phyloP scores from a whole-genome alignment of 2,797 vertebrate genomes.

The Anolis apletophallus region DNA sequence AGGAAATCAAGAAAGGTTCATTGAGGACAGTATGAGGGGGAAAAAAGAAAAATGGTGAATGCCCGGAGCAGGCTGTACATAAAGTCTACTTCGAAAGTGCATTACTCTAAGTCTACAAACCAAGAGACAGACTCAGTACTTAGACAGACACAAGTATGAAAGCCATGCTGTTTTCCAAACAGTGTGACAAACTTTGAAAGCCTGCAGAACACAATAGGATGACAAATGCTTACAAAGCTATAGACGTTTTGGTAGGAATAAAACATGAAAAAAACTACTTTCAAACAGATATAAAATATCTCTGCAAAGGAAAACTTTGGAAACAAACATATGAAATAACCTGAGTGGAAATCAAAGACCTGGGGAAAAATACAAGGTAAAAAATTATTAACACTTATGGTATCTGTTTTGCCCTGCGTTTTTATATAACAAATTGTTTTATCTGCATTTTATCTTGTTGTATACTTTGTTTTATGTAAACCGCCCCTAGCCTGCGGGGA shows the following conservation, averaged over 20 bases:
- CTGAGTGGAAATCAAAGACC: not conserved
- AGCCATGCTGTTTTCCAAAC: not conserved
- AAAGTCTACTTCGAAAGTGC: not conserved
- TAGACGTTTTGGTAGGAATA: not conserved
- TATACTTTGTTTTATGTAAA: no score
- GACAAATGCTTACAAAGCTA: not conserved
- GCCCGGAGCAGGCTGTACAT: no score
- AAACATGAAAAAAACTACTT: not conserved
- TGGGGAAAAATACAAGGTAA: not conserved
- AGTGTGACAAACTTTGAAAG: not conserved
- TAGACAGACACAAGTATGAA: not conserved
- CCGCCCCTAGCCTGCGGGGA: no score
- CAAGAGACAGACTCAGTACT: not conserved
- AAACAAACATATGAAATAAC: not conserved
- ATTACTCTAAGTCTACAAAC: not conserved
- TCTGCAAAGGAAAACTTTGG: not conserved
- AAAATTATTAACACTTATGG: not conserved
- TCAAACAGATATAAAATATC: not conserved
- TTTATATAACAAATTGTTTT: no score
- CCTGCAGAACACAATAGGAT: not conserved
- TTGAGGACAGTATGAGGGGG: not conserved
- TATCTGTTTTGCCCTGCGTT: no score
- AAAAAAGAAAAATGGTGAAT: not conserved
- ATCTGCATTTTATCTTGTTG: no score
- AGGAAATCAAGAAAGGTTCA: not conserved